Base-by-base conservation (phyloP, 2,113 vertebrate species). In the Anthoscopus minutus region DNA sequence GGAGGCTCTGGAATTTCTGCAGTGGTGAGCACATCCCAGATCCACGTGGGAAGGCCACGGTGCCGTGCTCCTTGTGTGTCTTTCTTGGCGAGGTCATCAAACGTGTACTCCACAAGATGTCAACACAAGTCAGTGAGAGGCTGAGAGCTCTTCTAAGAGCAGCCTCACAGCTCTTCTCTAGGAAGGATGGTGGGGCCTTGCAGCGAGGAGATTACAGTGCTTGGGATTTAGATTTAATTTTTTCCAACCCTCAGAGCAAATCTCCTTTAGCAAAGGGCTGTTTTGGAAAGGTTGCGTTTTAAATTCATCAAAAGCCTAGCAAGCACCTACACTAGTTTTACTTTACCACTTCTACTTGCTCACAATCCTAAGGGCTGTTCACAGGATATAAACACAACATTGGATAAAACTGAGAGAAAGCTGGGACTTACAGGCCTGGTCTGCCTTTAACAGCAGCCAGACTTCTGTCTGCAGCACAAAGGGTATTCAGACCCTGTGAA, bases 31-130 rank as follows among this genome's bases (percentile, higher is more conserved):
- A 70, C 16, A 23, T 20, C 70, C 88, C 69, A 44, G 85, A 57
- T 35, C 79, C 20, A 5, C 24, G 6, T 10, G 79, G 56, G 22
- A 89, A 76, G 61, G 33, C 51, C 81, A 77, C 0, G 11, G 19
- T 24, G 65, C 81, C 2, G 12, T 31, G 58, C 87, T 89, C 88
- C 92, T 89, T 84, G 92, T 71, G 17, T 17, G 22, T 94, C 89
- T 97, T 96, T 97, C 94, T 94, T 94, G 88, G 94, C 92, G 61
- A 91, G 88, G 88, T 96, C 88, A 50, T 96, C 95, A 95, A 95
- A 97, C 69, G 57, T 81, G 66, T 90, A 94, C 77, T 86, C 90
- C 94, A 95, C 93, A 93, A 92, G 94, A 60, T 4, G 3, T 48
- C 60, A 66, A 64, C 40, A 4, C 30, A 17, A 14, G 44, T 73